Evolutionary conservation across 1,140 invertebrate genomes (phyloP), one percentile per base, ranked within the genome.

Genomic region (Drosophila pseudoananassae): DNA sequence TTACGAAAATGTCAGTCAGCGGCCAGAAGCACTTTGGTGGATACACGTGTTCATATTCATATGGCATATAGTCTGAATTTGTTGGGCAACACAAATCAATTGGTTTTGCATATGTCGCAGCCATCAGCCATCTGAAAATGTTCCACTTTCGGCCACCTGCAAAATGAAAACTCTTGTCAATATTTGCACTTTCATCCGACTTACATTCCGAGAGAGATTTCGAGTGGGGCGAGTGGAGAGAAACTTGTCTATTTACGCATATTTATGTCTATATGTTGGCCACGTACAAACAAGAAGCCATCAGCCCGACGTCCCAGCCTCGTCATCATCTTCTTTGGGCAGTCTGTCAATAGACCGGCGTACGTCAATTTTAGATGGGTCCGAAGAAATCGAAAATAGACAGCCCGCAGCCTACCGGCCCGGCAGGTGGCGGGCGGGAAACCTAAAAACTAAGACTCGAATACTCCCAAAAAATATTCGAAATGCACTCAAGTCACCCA

Each of bases 321-420:
- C 58, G 45, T 29, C 43, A 68, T 33, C 50, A 52, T 46, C 43
- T 27, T 50, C 61, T 33, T 61, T 46, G 23, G 64, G 53, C 80
- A 59, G 80, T 76, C 80, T 85, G 80, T 84, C 80, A 84, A 84
- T 84, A 73, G 76, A 76, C 65, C 46, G 81, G 65, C 80, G 68
- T 76, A 76, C 73, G 81, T 84, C 80, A 84, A 85, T 84, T 84
- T 71, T 84, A 69, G 76, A 52, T 68, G 49, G 66, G 54, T 75
- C 71, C 56, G 29, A 57, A 85, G 81, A 80, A 84, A 84, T 85
- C 85, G 72, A 85, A 84, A 84, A 84, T 85, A 84, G 80, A 80
- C 80, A 83, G 64, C 20, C 45, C 25, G 20, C 29, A 46, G 27
- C 69, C 27, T 29, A 10, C 31, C 9, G 33, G 33, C 3, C 3